Base-by-base conservation (phyloP, 2,888 invertebrate genomes). In the Eupithecia exiguata region DNA sequence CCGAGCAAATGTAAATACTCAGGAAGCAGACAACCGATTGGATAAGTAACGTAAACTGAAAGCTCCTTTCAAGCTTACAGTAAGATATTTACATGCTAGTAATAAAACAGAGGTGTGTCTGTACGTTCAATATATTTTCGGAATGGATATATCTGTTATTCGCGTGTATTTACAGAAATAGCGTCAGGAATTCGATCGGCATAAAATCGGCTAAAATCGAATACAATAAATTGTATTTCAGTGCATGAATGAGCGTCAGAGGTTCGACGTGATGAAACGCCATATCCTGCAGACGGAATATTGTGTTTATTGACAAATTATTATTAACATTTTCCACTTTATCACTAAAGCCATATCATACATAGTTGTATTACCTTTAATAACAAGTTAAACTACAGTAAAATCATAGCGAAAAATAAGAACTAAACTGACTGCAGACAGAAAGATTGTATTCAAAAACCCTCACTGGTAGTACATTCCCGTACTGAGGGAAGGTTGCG, bases 91-190 rank as follows among this genome's bases (percentile, higher is more conserved):
- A 68, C 72, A 72, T 70, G 25, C 43, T 38, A 49, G 65, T 62
- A 69, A 74, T 70, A 71, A 72, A 75, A 71, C 49, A 77, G 79
- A 80, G 80, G 79, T 80, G 80, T 79, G 77, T 78, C 80, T 72
- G 75, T 68, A 70, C 21, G 65, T 77, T 68, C 68, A 68, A 74
- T 69, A 75, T 80, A 80, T 80, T 80, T 80, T 69, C 68, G 77
- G 77, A 79, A 74, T 71, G 43, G 38, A 78, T 80, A 80, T 79
- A 80, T 80, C 74, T 76, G 77, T 80, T 77, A 78, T 78, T 74
- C 77, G 70, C 69, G 74, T 71, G 69, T 73, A 74, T 76, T 76
- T 68, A 69, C 78, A 43, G 40, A 79, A 77, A 79, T 78, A 79
- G 70, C 68, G 36, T 16, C 43, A 53, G 74, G 69, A 77, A 71